Percentiles rank a stretch among this genome's conserved stretches.
Conservation (phyloP, 2,113 vertebrate species). For the Rhinolophus sinicus region DNA sequence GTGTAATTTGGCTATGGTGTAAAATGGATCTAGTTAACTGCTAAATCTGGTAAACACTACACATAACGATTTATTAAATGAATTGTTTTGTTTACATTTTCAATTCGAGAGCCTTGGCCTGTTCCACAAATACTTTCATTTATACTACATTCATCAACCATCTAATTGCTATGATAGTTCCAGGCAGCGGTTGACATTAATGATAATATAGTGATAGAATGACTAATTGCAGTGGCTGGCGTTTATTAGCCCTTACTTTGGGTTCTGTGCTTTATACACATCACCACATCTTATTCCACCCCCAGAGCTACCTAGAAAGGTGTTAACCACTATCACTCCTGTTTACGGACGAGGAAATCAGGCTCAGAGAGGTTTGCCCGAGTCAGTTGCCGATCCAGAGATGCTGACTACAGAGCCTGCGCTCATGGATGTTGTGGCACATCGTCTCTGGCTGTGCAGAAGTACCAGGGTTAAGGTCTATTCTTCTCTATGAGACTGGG, state of each 20-base stretch:
- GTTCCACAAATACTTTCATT: constrained; percentile 44
- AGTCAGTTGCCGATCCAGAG: background rate
- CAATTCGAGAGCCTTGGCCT: background rate
- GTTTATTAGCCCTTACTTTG: background rate
- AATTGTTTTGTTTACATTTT: background rate
- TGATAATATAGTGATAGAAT: background rate
- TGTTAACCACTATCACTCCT: background rate
- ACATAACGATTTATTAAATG: background rate
- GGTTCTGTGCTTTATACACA: background rate
- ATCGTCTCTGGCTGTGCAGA: background rate
- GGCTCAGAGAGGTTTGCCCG: background rate
- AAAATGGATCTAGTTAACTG: background rate
- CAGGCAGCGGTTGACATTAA: background rate
- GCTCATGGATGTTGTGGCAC: background rate
- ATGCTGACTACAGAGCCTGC: background rate
- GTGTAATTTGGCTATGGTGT: background rate
- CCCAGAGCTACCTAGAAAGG: background rate
- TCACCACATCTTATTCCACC: background rate
- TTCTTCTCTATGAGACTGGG: background rate
- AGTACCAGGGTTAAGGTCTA: background rate
- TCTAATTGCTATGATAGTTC: background rate
- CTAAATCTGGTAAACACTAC: background rate
- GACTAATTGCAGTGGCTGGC: background rate
- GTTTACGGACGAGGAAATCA: background rate
- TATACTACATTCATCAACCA: background rate